Percentiles rank a stretch among this genome's conserved stretches.
phyloP scores from a whole-genome alignment of 2,797 vertebrate genomes.

The Neosilurus hyrtlii region DNA sequence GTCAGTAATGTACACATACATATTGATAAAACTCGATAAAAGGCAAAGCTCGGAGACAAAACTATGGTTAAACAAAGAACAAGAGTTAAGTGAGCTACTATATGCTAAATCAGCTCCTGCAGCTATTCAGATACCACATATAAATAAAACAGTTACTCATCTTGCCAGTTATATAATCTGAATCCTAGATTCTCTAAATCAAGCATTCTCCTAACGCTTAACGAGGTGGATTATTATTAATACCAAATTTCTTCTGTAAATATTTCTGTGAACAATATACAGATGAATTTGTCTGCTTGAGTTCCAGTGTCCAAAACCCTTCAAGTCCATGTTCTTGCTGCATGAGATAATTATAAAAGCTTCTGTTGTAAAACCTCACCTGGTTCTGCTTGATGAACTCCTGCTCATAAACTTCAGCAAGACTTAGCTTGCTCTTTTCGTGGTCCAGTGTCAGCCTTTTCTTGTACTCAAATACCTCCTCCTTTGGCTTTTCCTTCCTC shows the following conservation, averaged over 20 bases:
- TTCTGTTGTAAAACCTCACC: constrained; percentile 66
- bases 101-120: background rate
- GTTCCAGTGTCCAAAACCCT: background rate
- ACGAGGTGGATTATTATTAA: background rate
- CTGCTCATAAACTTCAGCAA: constrained; percentile 94
- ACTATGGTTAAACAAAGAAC: background rate
- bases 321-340: background rate
- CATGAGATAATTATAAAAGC: background rate
- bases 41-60: background rate
- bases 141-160: background rate
- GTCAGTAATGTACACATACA: background rate
- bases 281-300: background rate
- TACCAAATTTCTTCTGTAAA: background rate
- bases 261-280: background rate
- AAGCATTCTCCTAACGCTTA: background rate
- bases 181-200: background rate
- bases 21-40: background rate
- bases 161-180: background rate
- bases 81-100: background rate
- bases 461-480: constrained; percentile 90
- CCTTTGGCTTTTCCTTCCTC: constrained; percentile 93
- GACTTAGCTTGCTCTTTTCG: constrained; percentile 95
- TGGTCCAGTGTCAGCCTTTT: constrained; percentile 91
- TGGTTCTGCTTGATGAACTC: constrained; percentile 90
- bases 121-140: background rate